Percentiles rank a stretch among this genome's conserved stretches.
phyloP scores from a whole-genome alignment of 2,113 vertebrate genomes.

The Chauna torquata region DNA sequence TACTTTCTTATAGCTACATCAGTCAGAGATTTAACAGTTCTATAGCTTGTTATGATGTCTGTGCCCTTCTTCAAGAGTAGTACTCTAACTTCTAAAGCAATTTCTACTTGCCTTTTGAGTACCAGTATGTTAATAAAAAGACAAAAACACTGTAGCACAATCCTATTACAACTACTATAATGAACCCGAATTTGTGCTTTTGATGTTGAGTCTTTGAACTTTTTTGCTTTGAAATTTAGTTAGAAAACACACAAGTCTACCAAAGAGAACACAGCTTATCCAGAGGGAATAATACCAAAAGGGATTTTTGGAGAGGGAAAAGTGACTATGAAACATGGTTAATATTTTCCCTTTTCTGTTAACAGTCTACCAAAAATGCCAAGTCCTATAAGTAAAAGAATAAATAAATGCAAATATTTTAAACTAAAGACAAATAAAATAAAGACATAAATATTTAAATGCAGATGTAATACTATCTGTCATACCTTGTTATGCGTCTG shows the following conservation, averaged over 20 bases:
- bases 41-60: not conserved
- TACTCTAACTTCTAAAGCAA: slow-evolving; percentile 42
- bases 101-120: slow-evolving; percentile 53
- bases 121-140: slow-evolving; percentile 58
- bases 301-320: slow-evolving; percentile 2
- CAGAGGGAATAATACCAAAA: slow-evolving; percentile 50
- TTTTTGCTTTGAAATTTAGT: slow-evolving; percentile 64
- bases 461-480: not conserved
- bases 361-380: slow-evolving; percentile 18
- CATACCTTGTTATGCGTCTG: slow-evolving; percentile 97
- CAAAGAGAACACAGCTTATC: slow-evolving; percentile 43
- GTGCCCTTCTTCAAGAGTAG: slow-evolving; percentile 16
- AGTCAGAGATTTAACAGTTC: not conserved
- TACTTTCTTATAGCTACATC: not conserved
- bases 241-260: slow-evolving; percentile 51
- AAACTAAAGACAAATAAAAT: slow-evolving; percentile 21
- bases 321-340: not conserved
- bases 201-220: slow-evolving; percentile 69
- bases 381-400: not conserved
- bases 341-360: slow-evolving; percentile 33
- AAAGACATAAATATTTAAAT: not conserved
- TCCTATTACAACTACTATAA: slow-evolving; percentile 67
- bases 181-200: slow-evolving; percentile 65
- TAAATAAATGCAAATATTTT: not conserved
- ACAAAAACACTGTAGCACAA: slow-evolving; percentile 60